Base-by-base conservation (phyloP, 2,113 vertebrate species). In the Megalops atlanticus region DNA sequence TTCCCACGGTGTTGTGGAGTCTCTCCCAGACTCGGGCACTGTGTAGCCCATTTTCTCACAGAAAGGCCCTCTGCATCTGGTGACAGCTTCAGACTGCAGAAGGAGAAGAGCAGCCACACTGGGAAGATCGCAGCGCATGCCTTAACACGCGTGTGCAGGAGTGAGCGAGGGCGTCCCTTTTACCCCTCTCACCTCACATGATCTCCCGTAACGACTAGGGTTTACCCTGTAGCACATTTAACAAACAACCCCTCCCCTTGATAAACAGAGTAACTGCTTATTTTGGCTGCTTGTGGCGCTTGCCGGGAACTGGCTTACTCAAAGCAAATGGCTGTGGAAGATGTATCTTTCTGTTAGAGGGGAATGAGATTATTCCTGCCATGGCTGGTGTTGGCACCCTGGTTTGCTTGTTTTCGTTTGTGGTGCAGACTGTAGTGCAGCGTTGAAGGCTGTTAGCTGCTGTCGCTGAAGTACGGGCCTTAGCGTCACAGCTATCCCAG, bases 281-380 rank as follows among this genome's bases (percentile, higher is more conserved):
- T 84, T 84, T 83, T 82, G 72, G 82, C 52, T 76, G 27, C 45
- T 58, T 41, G 70, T 76, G 40, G 49, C 45, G 45, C 80, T 85
- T 78, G 41, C 76, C 64, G 4, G 12, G 77, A 76, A 82, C 45
- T 58, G 58, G 77, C 74, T 54, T 49, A 81, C 52, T 79, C 73
- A 49, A 41, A 74, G 79, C 64, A 31, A n/a, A 27, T 69, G 77
- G 77, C 54, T 18, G 58, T 33, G 35, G 54, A 68, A 64, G 36
- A 52, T 68, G 10, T 21, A 33, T n/a, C 31, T 54, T 24, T 21
- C 31, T 36, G 41, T 45, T 21, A 64, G 81, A 33, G 16, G n/a
- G n/a, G 10, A 36, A 33, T 5, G 35, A 31, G 58, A 54, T 77
- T 49, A 39, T 40, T 39, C 35, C 68, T 11, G 68, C 81, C 16